Evolutionary conservation across 1,140 invertebrate genomes (phyloP).

Genomic region (Caenorhabditis latens): DNA sequence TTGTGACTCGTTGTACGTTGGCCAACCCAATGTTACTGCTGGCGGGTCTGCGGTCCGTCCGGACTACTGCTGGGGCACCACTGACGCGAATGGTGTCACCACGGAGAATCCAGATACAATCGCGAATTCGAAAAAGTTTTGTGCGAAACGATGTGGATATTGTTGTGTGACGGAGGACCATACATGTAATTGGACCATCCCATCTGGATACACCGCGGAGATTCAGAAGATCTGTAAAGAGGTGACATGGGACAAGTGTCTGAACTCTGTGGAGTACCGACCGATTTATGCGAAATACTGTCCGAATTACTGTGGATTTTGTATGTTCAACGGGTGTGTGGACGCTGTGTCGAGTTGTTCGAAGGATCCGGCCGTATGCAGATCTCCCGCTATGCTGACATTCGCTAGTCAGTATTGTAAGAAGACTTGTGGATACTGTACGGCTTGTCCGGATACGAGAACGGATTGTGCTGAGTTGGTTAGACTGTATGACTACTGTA

Average conservation of each 20-base stretch:
- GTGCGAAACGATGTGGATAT: too few species aligned
- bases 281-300: not conserved
- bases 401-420: not conserved
- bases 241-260: constrained; percentile 3
- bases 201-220: too few species aligned
- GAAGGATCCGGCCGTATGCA: not conserved
- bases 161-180: too few species aligned
- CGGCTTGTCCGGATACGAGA: not conserved
- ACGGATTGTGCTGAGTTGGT: not conserved
- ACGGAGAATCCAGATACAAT: too few species aligned
- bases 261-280: not conserved
- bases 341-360: not conserved
- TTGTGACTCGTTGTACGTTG: too few species aligned
- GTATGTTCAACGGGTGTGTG: not conserved
- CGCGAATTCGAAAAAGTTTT: too few species aligned
- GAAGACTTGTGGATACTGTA: not conserved
- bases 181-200: too few species aligned
- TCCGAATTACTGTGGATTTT: not conserved
- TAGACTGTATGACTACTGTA: not conserved
- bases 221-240: not conserved
- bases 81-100: too few species aligned
- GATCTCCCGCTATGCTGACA: not conserved
- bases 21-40: too few species aligned
- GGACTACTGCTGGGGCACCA: too few species aligned
- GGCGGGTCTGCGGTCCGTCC: too few species aligned